Conservation (phyloP, 1,140 invertebrate genomes). For the Euwallacea fornicatus region DNA sequence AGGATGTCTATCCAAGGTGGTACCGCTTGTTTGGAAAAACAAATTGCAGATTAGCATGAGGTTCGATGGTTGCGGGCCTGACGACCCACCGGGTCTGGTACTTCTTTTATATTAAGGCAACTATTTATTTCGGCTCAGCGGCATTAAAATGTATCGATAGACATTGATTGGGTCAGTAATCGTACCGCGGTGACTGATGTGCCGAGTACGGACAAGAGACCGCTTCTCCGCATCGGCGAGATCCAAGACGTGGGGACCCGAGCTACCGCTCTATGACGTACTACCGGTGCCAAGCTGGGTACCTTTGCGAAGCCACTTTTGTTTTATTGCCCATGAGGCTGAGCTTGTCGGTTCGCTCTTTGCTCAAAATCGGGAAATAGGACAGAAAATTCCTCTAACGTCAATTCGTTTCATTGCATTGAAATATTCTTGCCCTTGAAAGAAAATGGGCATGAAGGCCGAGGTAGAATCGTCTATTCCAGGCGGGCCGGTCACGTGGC, state of each 20-base stretch:
- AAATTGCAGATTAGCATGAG: slow-evolving; percentile 30
- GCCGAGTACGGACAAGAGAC: slow-evolving; percentile 18
- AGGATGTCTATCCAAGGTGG: slow-evolving; percentile 10
- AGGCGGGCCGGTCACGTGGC: slow-evolving; percentile 23
- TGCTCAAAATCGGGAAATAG: too few relatives aligned
- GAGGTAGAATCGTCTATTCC: slow-evolving; percentile 34
- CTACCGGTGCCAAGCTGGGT: slow-evolving; percentile 11
- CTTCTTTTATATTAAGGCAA: slow-evolving; percentile 35
- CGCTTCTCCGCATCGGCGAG: slow-evolving; percentile 32
- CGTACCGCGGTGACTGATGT: slow-evolving; percentile 37
- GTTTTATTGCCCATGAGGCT: slow-evolving; percentile 13
- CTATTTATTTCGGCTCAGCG: slow-evolving; percentile 37
- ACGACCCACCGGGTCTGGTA: slow-evolving; percentile 22
- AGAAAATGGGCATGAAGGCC: not conserved
- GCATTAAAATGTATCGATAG: slow-evolving; percentile 40
- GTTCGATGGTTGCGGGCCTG: slow-evolving; percentile 3
- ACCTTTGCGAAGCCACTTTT: slow-evolving; percentile 22
- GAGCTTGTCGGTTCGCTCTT: too few relatives aligned
- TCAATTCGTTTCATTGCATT: too few relatives aligned
- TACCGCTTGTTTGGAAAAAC: slow-evolving; percentile 18
- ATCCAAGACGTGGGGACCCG: slow-evolving; percentile 34
- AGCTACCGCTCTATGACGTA: slow-evolving; percentile 34
- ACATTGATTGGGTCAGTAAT: slow-evolving; percentile 41
- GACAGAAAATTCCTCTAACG: too few relatives aligned
- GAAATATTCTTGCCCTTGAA: slow-evolving; percentile 6